These are phyloP conservation scores for Eulemur rufifrons DNA, from an alignment of 2,113 vertebrate species.

Conservation along the genomic window DNA sequence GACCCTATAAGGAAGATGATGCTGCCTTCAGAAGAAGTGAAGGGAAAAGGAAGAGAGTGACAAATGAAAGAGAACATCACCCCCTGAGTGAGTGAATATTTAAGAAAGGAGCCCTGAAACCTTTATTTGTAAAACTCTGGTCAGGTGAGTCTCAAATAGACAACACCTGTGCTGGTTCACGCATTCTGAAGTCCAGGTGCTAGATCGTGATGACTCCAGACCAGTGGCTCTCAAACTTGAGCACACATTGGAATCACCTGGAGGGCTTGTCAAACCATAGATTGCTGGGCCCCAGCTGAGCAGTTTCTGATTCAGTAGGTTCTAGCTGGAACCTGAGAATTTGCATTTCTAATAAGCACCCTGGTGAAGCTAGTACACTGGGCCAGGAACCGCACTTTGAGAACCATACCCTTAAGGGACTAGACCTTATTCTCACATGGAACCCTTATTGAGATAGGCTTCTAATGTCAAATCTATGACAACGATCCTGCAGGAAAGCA, in stretches of 20 bases:
- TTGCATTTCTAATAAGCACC: neutral
- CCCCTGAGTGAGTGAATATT: neutral
- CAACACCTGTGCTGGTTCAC: fast-evolving
- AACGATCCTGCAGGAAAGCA: neutral
- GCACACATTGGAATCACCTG: neutral
- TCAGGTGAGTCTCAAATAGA: neutral
- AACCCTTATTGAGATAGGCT: neutral
- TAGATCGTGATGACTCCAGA: neutral
- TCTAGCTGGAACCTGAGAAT: neutral
- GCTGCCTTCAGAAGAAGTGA: neutral
- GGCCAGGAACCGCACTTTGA: neutral
- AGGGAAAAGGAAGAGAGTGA: neutral
- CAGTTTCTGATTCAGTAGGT: neutral
- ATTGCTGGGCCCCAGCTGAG: neutral
- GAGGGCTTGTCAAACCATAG: neutral
- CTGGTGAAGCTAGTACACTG: neutral
- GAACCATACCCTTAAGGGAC: neutral
- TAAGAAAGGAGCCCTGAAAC: neutral
- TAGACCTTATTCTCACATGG: neutral
- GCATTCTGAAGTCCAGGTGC: neutral
- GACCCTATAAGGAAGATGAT: neutral
- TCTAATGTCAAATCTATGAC: neutral
- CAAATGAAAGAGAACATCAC: neutral
- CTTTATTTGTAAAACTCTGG: neutral
- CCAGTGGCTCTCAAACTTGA: neutral